Evolutionary conservation across 2,113 vertebrate genomes (phyloP), one percentile per base, ranked within the genome.

Genomic region (Montifringilla adamsi): DNA sequence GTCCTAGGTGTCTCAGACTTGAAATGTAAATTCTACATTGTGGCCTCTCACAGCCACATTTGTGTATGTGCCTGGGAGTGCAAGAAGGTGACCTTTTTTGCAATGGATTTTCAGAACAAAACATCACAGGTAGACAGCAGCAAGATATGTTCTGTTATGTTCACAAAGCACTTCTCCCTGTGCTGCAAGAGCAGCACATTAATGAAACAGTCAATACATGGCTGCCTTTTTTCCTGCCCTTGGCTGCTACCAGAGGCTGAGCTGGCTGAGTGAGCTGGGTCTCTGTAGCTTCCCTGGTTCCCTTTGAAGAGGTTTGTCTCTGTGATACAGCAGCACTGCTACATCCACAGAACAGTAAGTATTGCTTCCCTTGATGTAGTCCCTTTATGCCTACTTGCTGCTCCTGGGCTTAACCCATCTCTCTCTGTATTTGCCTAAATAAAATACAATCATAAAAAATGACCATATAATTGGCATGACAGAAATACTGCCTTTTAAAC

Each of bases 231-330:
- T 64, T n/a, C 96, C 95, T 96, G 91, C 95, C 76, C 96, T 90
- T 96, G 89, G 96, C 97, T 97, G 94, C 96, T 97, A 97, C 97
- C 94, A 95, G 96, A 93, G 97, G 97, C 97, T 98, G 98, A 97
- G 95, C 95, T 94, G 97, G 75, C 97, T 97, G 95, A 96, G 91
- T 96, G 97, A 97, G 90, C 93, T 62, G 87, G 91, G 94, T 95
- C 81, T 98, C 97, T 70, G 31, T 94, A 98, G 89, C 70, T 98
- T 92, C 97, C 98, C 95, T 95, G 94, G 44, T 33, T 95, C 76
- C 56, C 86, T 97, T 93, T 95, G 87, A 97, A 96, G 95, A 94
- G 81, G 95, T 97, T 97, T 97, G 94, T 97, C 97, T 76, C 92
- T 96, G 94, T 97, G 97, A 97, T 97, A 94, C 80, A 47, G 62